Percentiles rank a stretch among this genome's conserved stretches.
Conservation (phyloP, 2,888 invertebrate genomes). For the Rhingia campestris region DNA sequence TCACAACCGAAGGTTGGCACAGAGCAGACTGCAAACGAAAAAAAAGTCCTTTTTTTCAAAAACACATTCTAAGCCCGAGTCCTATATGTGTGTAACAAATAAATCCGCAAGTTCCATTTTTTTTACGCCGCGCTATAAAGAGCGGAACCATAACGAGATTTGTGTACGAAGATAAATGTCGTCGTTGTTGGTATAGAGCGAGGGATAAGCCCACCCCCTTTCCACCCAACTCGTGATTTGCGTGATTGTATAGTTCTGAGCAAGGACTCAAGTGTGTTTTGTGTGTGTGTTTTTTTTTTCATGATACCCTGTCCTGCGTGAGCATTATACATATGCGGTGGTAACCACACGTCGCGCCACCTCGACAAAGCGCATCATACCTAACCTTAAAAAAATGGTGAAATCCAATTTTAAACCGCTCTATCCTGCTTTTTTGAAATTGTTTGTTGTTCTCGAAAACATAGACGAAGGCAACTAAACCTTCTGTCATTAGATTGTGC, state of each 20-base stretch:
- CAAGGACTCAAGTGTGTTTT: constrained; percentile 44
- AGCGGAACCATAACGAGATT: constrained; percentile 62
- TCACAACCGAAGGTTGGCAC: constrained; percentile 18
- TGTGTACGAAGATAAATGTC: constrained; percentile 67
- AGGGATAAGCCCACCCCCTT: background rate
- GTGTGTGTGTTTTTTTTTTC: constrained; percentile 30
- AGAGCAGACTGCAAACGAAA: background rate
- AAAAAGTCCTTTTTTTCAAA: constrained; percentile 12
- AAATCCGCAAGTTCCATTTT: constrained; percentile 57
- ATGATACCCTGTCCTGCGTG: constrained; percentile 44
- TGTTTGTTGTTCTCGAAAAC: background rate
- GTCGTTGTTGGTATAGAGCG: constrained; percentile 35
- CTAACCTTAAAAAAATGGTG: constrained; percentile 31
- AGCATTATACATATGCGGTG: constrained; percentile 3
- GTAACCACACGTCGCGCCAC: constrained; percentile 48
- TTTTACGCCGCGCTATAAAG: constrained; percentile 25
- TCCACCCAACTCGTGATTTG: background rate
- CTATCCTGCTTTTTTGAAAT: background rate
- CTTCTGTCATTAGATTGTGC: constrained; percentile 50
- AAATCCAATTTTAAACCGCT: constrained; percentile 44
- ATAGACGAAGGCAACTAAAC: background rate
- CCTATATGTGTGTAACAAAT: constrained; percentile 52
- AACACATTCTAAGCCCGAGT: constrained; percentile 18
- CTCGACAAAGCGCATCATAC: constrained; percentile 32
- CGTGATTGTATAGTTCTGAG: constrained; percentile 20